Base-by-base conservation (phyloP, 2,888 invertebrate species). In the Plemyria rubiginata region DNA sequence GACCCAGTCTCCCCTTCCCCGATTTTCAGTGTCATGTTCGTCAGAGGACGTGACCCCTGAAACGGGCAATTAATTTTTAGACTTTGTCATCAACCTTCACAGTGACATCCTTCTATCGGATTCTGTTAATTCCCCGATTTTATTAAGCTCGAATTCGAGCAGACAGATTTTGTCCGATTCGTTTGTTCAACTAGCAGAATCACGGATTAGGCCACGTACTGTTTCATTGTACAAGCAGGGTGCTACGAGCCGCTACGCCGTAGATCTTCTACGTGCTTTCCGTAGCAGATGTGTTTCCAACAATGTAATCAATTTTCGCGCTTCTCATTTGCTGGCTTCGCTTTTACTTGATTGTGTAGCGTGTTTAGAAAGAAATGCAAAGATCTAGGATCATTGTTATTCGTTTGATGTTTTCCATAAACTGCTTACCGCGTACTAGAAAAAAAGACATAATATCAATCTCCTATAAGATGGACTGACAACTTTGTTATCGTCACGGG, bases 231-330 rank as follows among this genome's bases (percentile, higher is more conserved):
- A 59, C 50, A 16, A 40, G 55, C 9, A 16, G 38, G 15, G 60
- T 12, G 63, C 66, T 68, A 68, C 63, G 54, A 60, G 40, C 43
- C 41, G 62, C 67, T 70, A 70, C 70, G 70, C 45, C 68, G 70
- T 70, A 70, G 70, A 55, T 36, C 50, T 50, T 58, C 70, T 68
- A 68, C 68, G 65, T 62, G 55, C 16, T 52, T 50, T 52, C 59
- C 63, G 66, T 64, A 68, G 68, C 54, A 54, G 41, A 57, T 51
- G 60, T 28, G 16, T 32, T 40, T 50, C 32, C 54, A 51, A 60
- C 50, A 54, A 59, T 63, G 58, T 52, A 28, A 53, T 56, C 59
- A 60, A 60, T 56, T 53, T 41, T 46, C 29, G 11, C 53, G 64
- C 22, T 56, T 43, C 58, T 49, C 45, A 50, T 58, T 62, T 52